A percentile compares a stretch with the other conserved stretches of the same genome.
phyloP scores from a whole-genome alignment of 2,113 vertebrate genomes.

The Lonchura striata region DNA sequence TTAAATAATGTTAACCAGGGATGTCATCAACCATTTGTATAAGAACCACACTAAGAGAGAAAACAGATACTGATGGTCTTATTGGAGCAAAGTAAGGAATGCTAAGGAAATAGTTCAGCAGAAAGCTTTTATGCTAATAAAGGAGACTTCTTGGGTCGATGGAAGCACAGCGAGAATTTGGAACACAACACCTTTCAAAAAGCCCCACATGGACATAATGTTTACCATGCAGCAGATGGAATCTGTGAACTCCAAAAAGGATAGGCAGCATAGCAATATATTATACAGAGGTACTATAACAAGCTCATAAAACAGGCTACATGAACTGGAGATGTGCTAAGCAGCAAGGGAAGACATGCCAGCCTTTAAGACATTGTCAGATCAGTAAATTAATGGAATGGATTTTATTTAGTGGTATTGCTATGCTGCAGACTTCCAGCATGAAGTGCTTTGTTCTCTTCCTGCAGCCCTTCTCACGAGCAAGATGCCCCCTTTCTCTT shows the following conservation, averaged over 20 bases:
- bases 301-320: neutral
- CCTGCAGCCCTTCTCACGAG: neutral
- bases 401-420: neutral
- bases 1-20: neutral
- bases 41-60: neutral
- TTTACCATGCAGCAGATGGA: neutral
- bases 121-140: neutral
- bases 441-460: neutral
- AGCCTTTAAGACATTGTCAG: neutral
- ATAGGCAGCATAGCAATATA: neutral
- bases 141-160: neutral
- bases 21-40: neutral
- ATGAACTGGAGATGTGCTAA: neutral
- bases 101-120: neutral
- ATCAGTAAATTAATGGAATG: neutral
- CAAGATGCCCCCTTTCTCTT: neutral
- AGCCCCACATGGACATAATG: fast-evolving
- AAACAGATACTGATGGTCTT: neutral
- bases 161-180: neutral
- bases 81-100: neutral
- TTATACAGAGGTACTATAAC: neutral
- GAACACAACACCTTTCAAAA: neutral
- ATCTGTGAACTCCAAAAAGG: neutral
- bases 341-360: neutral
- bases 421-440: neutral